These are phyloP conservation scores for Melanophora roralis DNA, from an alignment of 2,888 invertebrate species.

Conservation along the genomic window DNA sequence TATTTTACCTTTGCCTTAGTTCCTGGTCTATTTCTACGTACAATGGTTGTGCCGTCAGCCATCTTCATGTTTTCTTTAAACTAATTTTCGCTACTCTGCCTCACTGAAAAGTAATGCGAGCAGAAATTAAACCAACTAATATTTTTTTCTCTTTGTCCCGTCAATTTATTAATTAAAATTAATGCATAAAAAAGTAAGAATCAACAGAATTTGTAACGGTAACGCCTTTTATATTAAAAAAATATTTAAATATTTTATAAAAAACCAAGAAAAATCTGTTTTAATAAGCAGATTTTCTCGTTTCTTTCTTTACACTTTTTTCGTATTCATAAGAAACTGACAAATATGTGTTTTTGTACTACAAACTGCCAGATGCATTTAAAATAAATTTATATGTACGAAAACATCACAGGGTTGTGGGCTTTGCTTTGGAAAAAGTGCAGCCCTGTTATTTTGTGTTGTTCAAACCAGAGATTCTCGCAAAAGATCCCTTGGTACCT, in stretches of 20 bases:
- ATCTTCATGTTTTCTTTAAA: conserved; percentile 82
- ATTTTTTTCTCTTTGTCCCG: background rate
- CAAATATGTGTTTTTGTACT: conserved; percentile 52
- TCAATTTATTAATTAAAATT: conserved; percentile 7
- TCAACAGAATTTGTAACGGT: conserved; percentile 32
- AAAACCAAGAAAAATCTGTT: conserved; percentile 57
- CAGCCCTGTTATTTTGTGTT: background rate
- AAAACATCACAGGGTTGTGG: background rate
- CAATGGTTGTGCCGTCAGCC: conserved; percentile 89
- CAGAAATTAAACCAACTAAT: conserved; percentile 26
- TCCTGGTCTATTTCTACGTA: conserved; percentile 93
- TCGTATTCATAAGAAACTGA: conserved; percentile 41
- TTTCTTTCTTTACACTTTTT: conserved; percentile 57
- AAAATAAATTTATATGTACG: background rate
- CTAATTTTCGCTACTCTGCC: conserved; percentile 52
- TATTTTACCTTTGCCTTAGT: conserved; percentile 88
- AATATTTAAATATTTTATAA: conserved; percentile 53
- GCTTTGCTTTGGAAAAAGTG: background rate
- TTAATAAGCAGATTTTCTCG: conserved; percentile 48
- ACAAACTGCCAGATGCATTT: conserved; percentile 8
- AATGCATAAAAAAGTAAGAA: conserved; percentile 16
- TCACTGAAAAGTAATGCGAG: conserved; percentile 50
- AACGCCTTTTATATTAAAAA: conserved; percentile 35
- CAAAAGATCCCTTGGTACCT: no score
- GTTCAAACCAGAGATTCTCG: no score